Evolutionary conservation across 53 echinoderm and acorn worm species (phyloP).

Genomic region (Pentamera pediparva): DNA sequence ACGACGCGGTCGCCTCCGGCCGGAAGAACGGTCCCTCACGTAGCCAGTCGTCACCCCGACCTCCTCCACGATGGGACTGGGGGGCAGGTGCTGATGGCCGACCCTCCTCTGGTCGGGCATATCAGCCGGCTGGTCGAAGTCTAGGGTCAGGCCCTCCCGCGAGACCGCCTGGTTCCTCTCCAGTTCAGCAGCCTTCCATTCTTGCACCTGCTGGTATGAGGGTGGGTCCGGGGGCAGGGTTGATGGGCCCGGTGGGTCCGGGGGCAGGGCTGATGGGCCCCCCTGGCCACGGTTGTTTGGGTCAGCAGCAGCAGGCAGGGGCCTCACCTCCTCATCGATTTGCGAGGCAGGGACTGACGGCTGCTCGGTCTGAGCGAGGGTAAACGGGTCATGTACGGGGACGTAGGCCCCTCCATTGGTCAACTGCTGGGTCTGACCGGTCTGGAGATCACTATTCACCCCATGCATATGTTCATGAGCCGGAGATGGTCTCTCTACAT

Average conservation of each 20-base stretch:
- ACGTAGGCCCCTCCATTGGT: constrained; percentile 11
- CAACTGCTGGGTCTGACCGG: background rate
- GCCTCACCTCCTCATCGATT: constrained; percentile 19
- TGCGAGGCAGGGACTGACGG: constrained; percentile 4
- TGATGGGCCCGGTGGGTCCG: background rate
- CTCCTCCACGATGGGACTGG: constrained; percentile 66
- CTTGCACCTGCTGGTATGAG: constrained; percentile 75
- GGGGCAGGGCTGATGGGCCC: background rate
- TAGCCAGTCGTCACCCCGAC: constrained; percentile 22
- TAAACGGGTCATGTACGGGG: constrained; percentile 16
- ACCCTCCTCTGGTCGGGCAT: constrained; percentile 44
- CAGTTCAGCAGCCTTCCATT: constrained; percentile 43
- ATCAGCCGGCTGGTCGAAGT: constrained; percentile 66
- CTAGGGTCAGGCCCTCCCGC: constrained; percentile 58
- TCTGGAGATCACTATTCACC: too few species aligned
- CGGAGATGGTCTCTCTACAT: background rate
- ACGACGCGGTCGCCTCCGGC: constrained; percentile 16
- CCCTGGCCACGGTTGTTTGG: background rate
- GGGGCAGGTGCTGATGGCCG: constrained; percentile 49
- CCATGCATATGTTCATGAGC: too few species aligned
- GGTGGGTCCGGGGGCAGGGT: constrained; percentile 68
- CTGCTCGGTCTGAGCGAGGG: background rate
- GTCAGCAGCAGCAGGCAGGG: background rate
- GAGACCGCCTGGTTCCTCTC: constrained; percentile 39
- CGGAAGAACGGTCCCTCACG: constrained; percentile 4